phyloP scores from a whole-genome alignment of 2,113 vertebrate genomes.

The Brevimyrus niger region DNA sequence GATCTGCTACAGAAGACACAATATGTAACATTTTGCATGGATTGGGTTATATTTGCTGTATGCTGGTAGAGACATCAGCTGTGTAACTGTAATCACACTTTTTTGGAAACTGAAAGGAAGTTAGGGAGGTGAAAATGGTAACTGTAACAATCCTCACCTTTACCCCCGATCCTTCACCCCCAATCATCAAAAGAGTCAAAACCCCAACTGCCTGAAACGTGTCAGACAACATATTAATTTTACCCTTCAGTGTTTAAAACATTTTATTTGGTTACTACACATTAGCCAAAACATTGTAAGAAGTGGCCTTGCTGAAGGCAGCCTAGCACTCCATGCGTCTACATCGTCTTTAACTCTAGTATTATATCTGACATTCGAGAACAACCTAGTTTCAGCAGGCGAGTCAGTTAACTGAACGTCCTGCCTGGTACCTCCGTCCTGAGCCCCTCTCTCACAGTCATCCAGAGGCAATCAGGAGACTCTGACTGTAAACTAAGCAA shows the following conservation, averaged over 20 bases:
- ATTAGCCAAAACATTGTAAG: neutral
- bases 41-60: slow-evolving; percentile 41
- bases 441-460: neutral
- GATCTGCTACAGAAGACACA: slow-evolving; percentile 38
- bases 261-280: neutral
- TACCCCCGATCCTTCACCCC: slow-evolving; percentile 41
- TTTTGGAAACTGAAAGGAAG: slow-evolving; percentile 51
- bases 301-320: neutral
- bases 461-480: neutral
- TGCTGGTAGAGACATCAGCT: slow-evolving; percentile 41
- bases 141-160: slow-evolving; percentile 42
- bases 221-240: slow-evolving; percentile 28
- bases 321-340: neutral
- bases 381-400: neutral
- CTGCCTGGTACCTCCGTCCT: neutral
- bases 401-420: neutral
- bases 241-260: neutral
- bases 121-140: slow-evolving; percentile 62
- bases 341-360: neutral
- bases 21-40: slow-evolving; percentile 47
- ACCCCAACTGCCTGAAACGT: slow-evolving; percentile 36
- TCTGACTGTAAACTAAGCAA: neutral
- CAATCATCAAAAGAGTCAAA: slow-evolving; percentile 25
- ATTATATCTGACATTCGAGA: neutral
- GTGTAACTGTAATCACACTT: slow-evolving; percentile 55